A percentile compares a stretch with the other conserved stretches of the same genome.
phyloP scores from a whole-genome alignment of 30 jellyfish, hydroid and myxozoan genomes.

The Chrysaora quinquecirrha region DNA sequence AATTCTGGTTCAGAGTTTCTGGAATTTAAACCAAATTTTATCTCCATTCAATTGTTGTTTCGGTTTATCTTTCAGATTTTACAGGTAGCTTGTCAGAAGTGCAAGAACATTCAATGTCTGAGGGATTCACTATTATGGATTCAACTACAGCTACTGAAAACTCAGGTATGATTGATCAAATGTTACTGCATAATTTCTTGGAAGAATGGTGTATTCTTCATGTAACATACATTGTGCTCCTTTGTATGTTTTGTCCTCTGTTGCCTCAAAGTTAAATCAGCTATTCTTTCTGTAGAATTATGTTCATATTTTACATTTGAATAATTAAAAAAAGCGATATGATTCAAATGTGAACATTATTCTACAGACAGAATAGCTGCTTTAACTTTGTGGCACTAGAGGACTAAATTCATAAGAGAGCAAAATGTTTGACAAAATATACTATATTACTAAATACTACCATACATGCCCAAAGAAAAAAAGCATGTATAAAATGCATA shows the following conservation, averaged over 20 bases:
- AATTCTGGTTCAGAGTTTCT: not conserved
- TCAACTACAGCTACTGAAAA: not conserved
- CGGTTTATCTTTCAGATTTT: not conserved
- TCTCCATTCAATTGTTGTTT: not conserved
- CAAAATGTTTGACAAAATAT: too few species aligned
- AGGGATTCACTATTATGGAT: not conserved
- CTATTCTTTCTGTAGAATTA: not conserved
- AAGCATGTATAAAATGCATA: too few species aligned
- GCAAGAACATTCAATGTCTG: not conserved
- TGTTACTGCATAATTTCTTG: not conserved
- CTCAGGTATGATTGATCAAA: not conserved
- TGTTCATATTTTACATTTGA: not conserved
- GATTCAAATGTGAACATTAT: too few species aligned
- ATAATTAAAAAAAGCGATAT: too few species aligned
- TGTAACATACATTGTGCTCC: not conserved
- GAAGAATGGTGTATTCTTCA: not conserved
- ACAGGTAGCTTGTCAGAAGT: constrained; percentile 1
- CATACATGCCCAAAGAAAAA: too few species aligned
- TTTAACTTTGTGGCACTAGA: too few species aligned
- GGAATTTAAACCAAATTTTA: not conserved
- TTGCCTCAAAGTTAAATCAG: not conserved
- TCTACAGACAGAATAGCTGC: too few species aligned
- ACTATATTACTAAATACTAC: too few species aligned
- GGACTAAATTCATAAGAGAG: too few species aligned
- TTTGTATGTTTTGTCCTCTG: not conserved